Evolutionary conservation across 2,113 vertebrate species (phyloP), one percentile per base, ranked within the genome.

Genomic region (Calyptommatus sinebrachiatus): DNA sequence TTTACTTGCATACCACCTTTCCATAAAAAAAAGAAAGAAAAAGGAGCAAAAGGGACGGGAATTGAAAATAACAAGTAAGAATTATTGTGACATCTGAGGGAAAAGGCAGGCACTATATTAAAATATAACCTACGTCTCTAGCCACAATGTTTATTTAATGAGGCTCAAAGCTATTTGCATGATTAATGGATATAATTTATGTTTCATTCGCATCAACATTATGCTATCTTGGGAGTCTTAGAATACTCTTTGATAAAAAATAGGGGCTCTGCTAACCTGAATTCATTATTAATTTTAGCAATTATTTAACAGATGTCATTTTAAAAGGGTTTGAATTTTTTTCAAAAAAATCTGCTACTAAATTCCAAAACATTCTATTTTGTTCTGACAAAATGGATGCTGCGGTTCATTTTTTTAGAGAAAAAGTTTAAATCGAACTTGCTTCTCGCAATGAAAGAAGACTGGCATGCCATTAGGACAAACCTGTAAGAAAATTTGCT

Each of bases 71-170:
- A 73, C 16, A 78, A 78, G 50, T 7, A 12, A 68, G n/a, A 50
- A 78, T 48, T 61, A 22, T 61, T 57, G 22, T 41, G 29, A 73
- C 63, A 73, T 78, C 67, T 70, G 35, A 46, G 50, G 53, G 9
- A n/a, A 76, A 76, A 71, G 35, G 35, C 50, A 29, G 26, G 65
- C 26, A 11, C 79, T 75, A 57, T 48, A 80, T 74, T 60, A 75
- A 75, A 75, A 61, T 60, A 75, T 68, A 61, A 74, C 63, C 50
- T 74, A 62, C 50, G 45, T 81, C 48, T 74, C 10, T 22, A 68
- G 62, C 48, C 24, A 68, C 63, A 57, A 81, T 76, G 73, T 81
- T 81, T 81, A 76, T 76, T 76, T 81, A 81, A 76, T 70, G 73
- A 81, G 22, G 45, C 66, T 76, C 66, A 76, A 63, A 76, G 57